Percentiles rank a stretch among this genome's conserved stretches.
phyloP scores from a whole-genome alignment of 2,113 vertebrate species.

The Saguinus midas region DNA sequence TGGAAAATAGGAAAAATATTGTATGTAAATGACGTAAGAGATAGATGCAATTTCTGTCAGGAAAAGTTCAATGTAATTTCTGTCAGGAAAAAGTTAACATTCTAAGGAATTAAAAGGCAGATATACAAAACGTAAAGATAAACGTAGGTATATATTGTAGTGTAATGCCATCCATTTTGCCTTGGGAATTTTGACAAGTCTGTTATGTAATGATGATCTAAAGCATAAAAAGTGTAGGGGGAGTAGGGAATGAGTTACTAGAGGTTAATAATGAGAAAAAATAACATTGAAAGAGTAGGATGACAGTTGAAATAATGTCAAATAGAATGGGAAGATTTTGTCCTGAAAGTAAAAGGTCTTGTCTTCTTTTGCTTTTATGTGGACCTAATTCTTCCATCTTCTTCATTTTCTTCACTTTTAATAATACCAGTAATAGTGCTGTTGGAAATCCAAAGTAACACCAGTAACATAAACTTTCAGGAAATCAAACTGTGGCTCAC shows the following conservation, averaged over 20 bases:
- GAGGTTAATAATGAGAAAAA: conserved; percentile 55
- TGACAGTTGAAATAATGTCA: conserved; percentile 60
- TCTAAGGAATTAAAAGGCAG: not conserved
- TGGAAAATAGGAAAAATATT: not conserved
- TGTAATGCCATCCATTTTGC: not conserved
- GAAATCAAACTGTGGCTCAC: not conserved
- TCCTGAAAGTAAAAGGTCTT: conserved; percentile 56
- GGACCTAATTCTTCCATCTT: conserved; percentile 1
- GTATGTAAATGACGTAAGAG: not conserved
- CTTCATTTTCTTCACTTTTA: not conserved
- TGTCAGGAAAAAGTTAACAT: not conserved
- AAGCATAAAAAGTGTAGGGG: conserved; percentile 32
- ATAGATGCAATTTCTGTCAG: not conserved
- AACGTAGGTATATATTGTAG: not conserved
- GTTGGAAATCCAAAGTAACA: not conserved
- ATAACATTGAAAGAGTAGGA: conserved; percentile 45
- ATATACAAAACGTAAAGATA: not conserved
- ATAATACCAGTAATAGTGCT: not conserved
- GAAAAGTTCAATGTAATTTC: not conserved
- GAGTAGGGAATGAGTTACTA: conserved; percentile 41
- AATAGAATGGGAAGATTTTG: conserved; percentile 42
- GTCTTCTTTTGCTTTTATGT: not conserved
- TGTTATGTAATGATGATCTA: conserved; percentile 63
- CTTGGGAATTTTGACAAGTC: conserved; percentile 50
- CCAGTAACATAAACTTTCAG: not conserved